These are phyloP conservation scores for Catostylus mosaicus DNA, from an alignment of 30 jellyfish, hydroid and myxozoan genomes.

Conservation along the genomic window DNA sequence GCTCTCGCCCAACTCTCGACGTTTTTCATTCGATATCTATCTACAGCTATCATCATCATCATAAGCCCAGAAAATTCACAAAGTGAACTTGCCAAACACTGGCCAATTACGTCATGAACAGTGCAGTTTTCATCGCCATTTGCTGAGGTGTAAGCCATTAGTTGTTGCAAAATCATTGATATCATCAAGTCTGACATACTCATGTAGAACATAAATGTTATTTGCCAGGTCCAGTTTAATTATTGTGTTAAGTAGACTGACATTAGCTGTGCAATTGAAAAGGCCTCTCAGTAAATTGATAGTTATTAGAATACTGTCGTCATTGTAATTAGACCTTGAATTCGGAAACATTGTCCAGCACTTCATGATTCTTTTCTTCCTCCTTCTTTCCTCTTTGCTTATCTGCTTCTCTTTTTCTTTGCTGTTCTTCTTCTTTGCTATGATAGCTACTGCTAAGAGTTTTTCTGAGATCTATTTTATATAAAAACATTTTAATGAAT, in stretches of 20 bases:
- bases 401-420: too few relatives aligned
- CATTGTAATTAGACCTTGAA: background rate
- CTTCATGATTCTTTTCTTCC: slow-evolving; percentile 6
- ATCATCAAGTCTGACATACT: slow-evolving; percentile 3
- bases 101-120: background rate
- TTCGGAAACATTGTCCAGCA: background rate
- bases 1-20: too few relatives aligned
- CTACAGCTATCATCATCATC: slow-evolving; percentile 32
- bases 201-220: slow-evolving; percentile 18
- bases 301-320: background rate
- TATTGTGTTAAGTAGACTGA: slow-evolving; percentile 4
- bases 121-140: background rate
- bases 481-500: too few relatives aligned
- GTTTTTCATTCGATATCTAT: too few relatives aligned
- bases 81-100: slow-evolving; percentile 1
- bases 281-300: background rate
- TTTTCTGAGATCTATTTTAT: too few relatives aligned
- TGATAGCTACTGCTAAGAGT: too few relatives aligned
- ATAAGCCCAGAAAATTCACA: slow-evolving; percentile 25
- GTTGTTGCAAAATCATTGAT: slow-evolving; percentile 11
- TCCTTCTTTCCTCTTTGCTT: too few relatives aligned
- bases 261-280: background rate
- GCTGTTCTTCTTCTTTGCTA: background rate
- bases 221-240: slow-evolving; percentile 10
- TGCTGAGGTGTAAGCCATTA: background rate